Base-by-base conservation (phyloP, 2,113 vertebrate genomes). In the Apaloderma vittatum region DNA sequence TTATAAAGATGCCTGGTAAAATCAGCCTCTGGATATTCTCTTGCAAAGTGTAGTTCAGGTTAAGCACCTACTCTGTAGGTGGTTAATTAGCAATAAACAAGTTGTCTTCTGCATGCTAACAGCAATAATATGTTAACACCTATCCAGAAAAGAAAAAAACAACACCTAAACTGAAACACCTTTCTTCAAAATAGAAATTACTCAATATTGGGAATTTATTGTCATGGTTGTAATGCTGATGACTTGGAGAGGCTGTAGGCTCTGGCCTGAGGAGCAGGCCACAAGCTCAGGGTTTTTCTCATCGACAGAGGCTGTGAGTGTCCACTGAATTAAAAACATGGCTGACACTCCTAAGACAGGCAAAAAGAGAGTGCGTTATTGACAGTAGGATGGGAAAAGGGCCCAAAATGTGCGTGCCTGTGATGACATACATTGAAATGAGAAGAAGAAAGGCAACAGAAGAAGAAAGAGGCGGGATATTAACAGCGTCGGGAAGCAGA, bases 61-160 rank as follows among this genome's bases (percentile, higher is more conserved):
- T 90, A 94, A 93, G 46, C 58, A 43, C 87, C 74, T 92, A 24
- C 92, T 62, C 74, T 85, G 54, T 79, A 73, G 73, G 77, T 94
- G 70, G 58, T 91, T 95, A 96, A 95, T 94, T 87, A 87, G 55
- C 62, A 96, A 91, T 76, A 93, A 94, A 59, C 19, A 86, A 73
- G 54, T 86, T 86, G 77, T 93, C 81, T 94, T 91, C 81, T 91
- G 13, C 49, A 68, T 61, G 51, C 17, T 94, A 87, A 88, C 45
- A 76, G 36, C 49, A 87, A 58, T 55, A 85, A 75, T 66, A 63
- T 26, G 20, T 52, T 75, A 87, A 74, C 27, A 63, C 4, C 32
- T 46, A 68, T 91, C 40, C 27, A 90, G 77, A 52, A 89, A 84
- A 89, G 11, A 68, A 65, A 48, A 19, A 68, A 45, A 43, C 12